phyloP scores from a whole-genome alignment of 1,140 invertebrate genomes.

The Danaus plexippus region DNA sequence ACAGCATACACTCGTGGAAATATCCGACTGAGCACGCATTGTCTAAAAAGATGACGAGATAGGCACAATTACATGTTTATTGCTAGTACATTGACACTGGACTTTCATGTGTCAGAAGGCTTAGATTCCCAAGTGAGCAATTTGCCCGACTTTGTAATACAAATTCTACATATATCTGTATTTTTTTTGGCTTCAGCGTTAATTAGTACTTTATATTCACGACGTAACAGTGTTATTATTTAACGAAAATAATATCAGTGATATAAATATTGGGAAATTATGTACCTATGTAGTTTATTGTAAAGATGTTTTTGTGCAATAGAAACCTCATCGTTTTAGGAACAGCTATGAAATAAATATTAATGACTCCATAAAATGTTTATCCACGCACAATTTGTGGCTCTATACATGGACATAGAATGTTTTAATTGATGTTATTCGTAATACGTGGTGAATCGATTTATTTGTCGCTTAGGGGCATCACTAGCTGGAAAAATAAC shows the following conservation, averaged over 20 bases:
- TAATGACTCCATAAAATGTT: constrained; percentile 47
- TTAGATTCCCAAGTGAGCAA: background rate
- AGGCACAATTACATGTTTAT: constrained; percentile 19
- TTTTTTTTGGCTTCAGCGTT: too few relatives aligned
- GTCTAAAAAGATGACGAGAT: constrained; percentile 36
- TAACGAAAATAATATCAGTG: too few relatives aligned
- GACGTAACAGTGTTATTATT: too few relatives aligned
- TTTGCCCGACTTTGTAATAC: too few relatives aligned
- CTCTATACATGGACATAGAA: constrained; percentile 22
- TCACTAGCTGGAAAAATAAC: too few relatives aligned
- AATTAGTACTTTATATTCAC: too few relatives aligned
- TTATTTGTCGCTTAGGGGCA: too few relatives aligned
- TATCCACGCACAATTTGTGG: constrained; percentile 42
- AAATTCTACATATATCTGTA: too few relatives aligned
- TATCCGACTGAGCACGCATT: constrained; percentile 50
- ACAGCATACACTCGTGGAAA: constrained; percentile 46
- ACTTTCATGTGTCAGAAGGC: constrained; percentile 8
- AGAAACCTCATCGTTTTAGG: constrained; percentile 15
- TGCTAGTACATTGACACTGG: constrained; percentile 20
- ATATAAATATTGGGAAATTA: too few relatives aligned
- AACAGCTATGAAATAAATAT: constrained; percentile 38
- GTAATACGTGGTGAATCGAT: background rate
- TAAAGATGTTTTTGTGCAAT: too few relatives aligned
- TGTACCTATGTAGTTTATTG: too few relatives aligned
- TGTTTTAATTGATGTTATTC: background rate